Conservation (phyloP, 2,888 invertebrate species). For the Phyllotreta cruciferae region DNA sequence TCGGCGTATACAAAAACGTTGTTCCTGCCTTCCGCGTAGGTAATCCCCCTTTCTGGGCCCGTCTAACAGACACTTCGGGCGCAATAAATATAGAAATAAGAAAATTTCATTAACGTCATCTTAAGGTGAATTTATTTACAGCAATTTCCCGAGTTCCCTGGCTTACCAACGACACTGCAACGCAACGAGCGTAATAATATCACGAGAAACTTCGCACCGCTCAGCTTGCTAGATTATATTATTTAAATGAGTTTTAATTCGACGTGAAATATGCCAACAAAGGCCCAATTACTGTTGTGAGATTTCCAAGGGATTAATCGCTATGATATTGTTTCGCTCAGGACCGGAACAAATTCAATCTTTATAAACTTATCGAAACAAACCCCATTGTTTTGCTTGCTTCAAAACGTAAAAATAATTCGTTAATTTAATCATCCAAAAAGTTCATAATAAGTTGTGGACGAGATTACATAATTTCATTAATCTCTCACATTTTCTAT, state of each 20-base stretch:
- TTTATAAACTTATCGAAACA: too few species aligned
- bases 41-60: constrained; percentile 43
- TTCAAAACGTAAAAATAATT: constrained; percentile 4
- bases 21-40: constrained; percentile 35
- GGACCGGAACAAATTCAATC: constrained; percentile 23
- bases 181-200: constrained; percentile 54
- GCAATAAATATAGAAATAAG: constrained; percentile 62
- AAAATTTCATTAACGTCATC: constrained; percentile 67
- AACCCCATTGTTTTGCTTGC: background rate
- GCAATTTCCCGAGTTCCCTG: constrained; percentile 62
- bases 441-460: background rate
- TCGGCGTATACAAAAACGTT: constrained; percentile 47
- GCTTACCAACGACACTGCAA: constrained; percentile 57
- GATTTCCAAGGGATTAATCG: constrained; percentile 48
- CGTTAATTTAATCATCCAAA: too few species aligned
- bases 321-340: constrained; percentile 48
- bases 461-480: constrained; percentile 5
- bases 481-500: too few species aligned
- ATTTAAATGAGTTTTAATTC: constrained; percentile 60
- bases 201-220: constrained; percentile 51
- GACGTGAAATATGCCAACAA: constrained; percentile 52
- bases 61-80: constrained; percentile 52
- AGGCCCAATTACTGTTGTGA: constrained; percentile 55
- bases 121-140: constrained; percentile 65
- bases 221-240: constrained; percentile 53